Evolutionary conservation across 1,140 invertebrate genomes (phyloP).

Genomic region (Oedothorax gibbosus): DNA sequence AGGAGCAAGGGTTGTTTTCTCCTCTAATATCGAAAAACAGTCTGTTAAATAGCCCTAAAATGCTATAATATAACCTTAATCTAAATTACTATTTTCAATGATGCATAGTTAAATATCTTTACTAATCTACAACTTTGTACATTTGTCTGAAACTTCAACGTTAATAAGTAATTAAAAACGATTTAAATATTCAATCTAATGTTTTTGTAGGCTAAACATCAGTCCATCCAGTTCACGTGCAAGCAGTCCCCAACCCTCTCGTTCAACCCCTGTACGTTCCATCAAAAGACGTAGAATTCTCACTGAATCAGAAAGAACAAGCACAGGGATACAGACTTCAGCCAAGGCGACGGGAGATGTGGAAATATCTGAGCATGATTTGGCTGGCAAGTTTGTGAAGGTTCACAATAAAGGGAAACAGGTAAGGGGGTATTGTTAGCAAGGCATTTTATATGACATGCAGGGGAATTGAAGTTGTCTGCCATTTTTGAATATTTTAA

Average conservation of each 20-base stretch:
- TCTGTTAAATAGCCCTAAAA: too few relatives aligned
- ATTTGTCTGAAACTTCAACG: too few relatives aligned
- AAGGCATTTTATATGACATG: not conserved
- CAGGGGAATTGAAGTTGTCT: too few relatives aligned
- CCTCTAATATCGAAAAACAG: too few relatives aligned
- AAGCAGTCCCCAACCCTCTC: constrained; percentile 67
- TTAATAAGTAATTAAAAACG: not conserved
- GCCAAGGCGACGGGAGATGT: constrained; percentile 83
- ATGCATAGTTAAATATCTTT: too few relatives aligned
- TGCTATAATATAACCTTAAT: too few relatives aligned
- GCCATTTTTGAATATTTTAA: not conserved
- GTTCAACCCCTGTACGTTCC: constrained; percentile 67
- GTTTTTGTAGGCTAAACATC: constrained; percentile 53
- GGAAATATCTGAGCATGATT: constrained; percentile 86
- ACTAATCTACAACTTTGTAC: too few relatives aligned
- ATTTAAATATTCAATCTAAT: not conserved
- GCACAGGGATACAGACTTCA: constrained; percentile 77
- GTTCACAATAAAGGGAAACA: constrained; percentile 90
- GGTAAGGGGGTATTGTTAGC: constrained; percentile 64
- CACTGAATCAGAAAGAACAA: constrained; percentile 79
- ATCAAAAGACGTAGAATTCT: constrained; percentile 80
- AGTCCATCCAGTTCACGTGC: constrained; percentile 26
- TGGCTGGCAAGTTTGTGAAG: constrained; percentile 90
- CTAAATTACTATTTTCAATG: too few relatives aligned
- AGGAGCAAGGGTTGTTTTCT: too few relatives aligned